These are phyloP conservation scores for Phoronis australis DNA, from an alignment of 2,888 invertebrate genomes.

Conservation along the genomic window DNA sequence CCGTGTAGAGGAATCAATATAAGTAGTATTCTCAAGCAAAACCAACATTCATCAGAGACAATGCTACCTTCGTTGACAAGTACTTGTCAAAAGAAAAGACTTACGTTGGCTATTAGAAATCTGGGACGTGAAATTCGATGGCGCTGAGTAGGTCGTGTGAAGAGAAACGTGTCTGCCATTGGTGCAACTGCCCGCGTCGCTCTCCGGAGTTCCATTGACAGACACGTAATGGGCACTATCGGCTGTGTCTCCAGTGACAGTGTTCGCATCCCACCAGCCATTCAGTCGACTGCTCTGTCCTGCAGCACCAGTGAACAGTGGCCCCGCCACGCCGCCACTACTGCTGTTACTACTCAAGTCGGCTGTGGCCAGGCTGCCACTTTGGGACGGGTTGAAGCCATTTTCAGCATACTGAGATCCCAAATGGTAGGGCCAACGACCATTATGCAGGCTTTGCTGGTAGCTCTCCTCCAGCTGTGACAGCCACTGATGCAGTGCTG, in stretches of 20 bases:
- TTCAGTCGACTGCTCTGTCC: no score
- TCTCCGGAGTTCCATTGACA: constrained; percentile 1
- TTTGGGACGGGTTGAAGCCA: background rate
- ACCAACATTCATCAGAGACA: no score
- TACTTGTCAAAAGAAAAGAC: no score
- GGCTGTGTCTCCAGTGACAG: no score
- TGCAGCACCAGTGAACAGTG: no score
- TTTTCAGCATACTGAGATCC: background rate
- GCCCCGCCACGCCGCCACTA: background rate
- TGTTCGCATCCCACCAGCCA: no score
- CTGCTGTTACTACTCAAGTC: background rate
- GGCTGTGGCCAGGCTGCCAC: background rate
- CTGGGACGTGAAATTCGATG: constrained; percentile 44
- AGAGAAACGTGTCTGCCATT: constrained; percentile 30
- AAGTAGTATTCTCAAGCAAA: no score
- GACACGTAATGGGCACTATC: background rate
- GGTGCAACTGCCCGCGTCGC: no score
- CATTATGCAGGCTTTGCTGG: constrained; percentile 11
- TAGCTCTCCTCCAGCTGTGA: constrained; percentile 68
- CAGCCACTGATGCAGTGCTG: constrained; percentile 72
- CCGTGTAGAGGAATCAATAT: no score
- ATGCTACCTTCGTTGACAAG: no score
- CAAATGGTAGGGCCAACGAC: no score
- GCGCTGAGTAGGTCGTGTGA: constrained; percentile 45
- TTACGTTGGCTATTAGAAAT: no score